These are phyloP conservation scores for Formicarius rufipectus DNA, from an alignment of 2,113 vertebrate species.

Conservation along the genomic window DNA sequence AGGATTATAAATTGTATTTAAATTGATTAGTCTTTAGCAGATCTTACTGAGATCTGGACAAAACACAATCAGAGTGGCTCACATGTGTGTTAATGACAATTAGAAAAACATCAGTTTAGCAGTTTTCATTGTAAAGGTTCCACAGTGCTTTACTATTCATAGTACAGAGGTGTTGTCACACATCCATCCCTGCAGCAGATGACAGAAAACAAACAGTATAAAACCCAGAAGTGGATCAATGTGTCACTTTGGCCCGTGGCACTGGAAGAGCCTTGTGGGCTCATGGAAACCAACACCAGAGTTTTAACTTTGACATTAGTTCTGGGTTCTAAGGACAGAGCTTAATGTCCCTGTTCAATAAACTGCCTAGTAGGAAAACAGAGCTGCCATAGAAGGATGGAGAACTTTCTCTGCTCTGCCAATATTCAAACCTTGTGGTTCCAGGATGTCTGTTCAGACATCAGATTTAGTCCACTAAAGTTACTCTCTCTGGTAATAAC, in stretches of 20 bases:
- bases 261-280: neutral
- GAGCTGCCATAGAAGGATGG: neutral
- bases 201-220: neutral
- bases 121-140: neutral
- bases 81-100: slow-evolving; percentile 7
- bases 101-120: neutral
- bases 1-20: neutral
- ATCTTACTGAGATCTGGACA: neutral
- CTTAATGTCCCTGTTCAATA: neutral
- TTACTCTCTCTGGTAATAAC: neutral
- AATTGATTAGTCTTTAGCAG: neutral
- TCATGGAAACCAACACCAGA: neutral
- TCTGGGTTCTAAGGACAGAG: neutral
- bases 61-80: neutral
- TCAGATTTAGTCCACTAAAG: neutral
- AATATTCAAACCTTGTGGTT: slow-evolving; percentile 10
- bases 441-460: slow-evolving; percentile 20
- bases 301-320: neutral
- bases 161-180: neutral
- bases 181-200: neutral
- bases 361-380: neutral
- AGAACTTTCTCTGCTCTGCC: slow-evolving; percentile 11
- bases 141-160: neutral
- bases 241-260: neutral
- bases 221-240: neutral